A percentile compares a stretch with the other conserved stretches of the same genome.
phyloP scores from a whole-genome alignment of 1,140 invertebrate genomes.

The Ephestia elutella region DNA sequence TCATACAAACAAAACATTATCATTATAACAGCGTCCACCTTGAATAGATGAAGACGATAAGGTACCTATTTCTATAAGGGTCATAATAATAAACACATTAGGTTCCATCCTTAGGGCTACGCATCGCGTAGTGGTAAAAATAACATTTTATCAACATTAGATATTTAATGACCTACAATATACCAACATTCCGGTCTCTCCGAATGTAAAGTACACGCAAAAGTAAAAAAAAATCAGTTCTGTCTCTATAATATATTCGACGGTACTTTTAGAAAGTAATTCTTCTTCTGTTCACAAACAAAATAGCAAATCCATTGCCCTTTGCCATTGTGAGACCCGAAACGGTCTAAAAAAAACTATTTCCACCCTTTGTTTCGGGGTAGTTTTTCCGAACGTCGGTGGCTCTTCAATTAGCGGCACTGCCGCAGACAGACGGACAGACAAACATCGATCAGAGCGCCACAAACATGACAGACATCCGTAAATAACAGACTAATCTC shows the following conservation, averaged over 20 bases:
- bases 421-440: conserved; percentile 6
- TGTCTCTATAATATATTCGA: background rate
- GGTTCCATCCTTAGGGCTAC: too few species aligned
- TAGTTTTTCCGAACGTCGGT: conserved; percentile 12
- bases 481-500: conserved; percentile 3
- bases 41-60: background rate
- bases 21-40: background rate
- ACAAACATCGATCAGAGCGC: conserved; percentile 14
- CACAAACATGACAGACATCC: conserved; percentile 10
- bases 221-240: background rate
- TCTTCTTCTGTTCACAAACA: background rate
- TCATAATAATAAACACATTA: too few species aligned
- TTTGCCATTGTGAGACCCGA: background rate
- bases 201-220: too few species aligned
- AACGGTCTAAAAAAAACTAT: conserved; percentile 13
- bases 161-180: too few species aligned
- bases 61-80: background rate
- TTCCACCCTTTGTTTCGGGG: conserved; percentile 17
- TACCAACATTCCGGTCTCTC: too few species aligned
- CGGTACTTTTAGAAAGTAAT: background rate
- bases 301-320: conserved; percentile 9
- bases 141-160: too few species aligned
- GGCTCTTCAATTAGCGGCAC: conserved; percentile 20
- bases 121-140: too few species aligned
- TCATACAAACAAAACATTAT: conserved; percentile 16